These are phyloP conservation scores for Ptyas mucosa DNA, from an alignment of 2,113 vertebrate genomes.

Conservation along the genomic window DNA sequence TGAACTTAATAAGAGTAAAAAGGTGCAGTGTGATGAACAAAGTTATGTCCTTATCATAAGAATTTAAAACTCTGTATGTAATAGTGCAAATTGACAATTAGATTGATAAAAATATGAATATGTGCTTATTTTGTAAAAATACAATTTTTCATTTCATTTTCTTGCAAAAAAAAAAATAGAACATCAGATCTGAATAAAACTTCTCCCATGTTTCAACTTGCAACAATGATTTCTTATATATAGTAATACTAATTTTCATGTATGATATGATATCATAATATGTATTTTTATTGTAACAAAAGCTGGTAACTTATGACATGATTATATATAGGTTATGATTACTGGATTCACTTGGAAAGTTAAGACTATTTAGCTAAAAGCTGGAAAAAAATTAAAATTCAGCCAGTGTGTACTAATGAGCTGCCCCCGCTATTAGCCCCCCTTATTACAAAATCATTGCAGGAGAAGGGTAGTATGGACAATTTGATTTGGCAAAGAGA, in stretches of 20 bases:
- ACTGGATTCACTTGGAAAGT: fast-evolving
- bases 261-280: background rate
- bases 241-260: background rate
- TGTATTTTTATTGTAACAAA: background rate
- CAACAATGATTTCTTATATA: fast-evolving
- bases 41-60: no score
- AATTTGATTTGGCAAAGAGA: no score
- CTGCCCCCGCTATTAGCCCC: no score
- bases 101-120: background rate
- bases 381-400: background rate
- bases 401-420: no score
- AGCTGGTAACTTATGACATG: background rate
- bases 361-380: background rate
- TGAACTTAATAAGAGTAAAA: background rate
- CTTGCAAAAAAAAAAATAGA: background rate
- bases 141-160: background rate
- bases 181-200: background rate
- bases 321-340: fast-evolving
- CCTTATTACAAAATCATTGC: no score
- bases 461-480: no score
- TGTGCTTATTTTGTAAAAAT: background rate
- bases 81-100: no score
- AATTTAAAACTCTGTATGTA: no score
- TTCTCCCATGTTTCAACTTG: background rate
- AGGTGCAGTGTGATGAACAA: fast-evolving